Percentiles rank a stretch among this genome's conserved stretches.
Evolutionary conservation across 2,888 invertebrate genomes (phyloP).

Genomic region (Rhorus exstirpatorius): DNA sequence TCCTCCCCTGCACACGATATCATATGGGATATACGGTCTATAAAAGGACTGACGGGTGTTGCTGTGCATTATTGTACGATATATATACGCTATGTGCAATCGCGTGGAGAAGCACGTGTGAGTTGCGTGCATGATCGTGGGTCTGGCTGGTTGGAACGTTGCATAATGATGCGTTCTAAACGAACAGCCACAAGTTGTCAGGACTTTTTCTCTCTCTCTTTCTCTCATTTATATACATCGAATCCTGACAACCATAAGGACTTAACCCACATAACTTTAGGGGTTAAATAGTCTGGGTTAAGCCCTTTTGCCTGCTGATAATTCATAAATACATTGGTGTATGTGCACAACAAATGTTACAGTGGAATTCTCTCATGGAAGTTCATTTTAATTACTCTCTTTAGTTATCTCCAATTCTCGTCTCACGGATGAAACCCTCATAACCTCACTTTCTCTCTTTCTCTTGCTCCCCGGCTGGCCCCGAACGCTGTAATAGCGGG

Average conservation of each 20-base stretch:
- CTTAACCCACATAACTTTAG: background rate
- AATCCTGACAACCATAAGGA: constrained; percentile 12
- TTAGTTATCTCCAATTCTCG: constrained; percentile 42
- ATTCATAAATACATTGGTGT: background rate
- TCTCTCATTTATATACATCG: constrained; percentile 6
- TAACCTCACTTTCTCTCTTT: constrained; percentile 29
- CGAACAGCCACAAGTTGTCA: constrained; percentile 52
- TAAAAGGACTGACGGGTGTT: constrained; percentile 62
- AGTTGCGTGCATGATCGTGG: constrained; percentile 71
- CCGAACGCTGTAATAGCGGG: constrained; percentile 35
- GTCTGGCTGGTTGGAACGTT: constrained; percentile 70
- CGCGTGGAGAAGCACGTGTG: constrained; percentile 54
- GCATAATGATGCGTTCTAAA: constrained; percentile 72
- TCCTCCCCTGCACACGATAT: constrained; percentile 34
- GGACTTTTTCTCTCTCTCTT: constrained; percentile 12
- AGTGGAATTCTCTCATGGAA: constrained; percentile 58
- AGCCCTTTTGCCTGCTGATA: background rate
- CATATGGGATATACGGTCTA: constrained; percentile 62
- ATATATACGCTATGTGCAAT: constrained; percentile 8
- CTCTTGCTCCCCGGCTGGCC: constrained; percentile 30
- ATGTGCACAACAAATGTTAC: background rate
- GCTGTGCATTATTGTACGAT: constrained; percentile 32
- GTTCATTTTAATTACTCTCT: constrained; percentile 76
- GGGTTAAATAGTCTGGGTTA: background rate
- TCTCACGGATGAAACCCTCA: constrained; percentile 48